Conservation (phyloP, 2,797 vertebrate genomes). For the Rhinatrema bivittatum region DNA sequence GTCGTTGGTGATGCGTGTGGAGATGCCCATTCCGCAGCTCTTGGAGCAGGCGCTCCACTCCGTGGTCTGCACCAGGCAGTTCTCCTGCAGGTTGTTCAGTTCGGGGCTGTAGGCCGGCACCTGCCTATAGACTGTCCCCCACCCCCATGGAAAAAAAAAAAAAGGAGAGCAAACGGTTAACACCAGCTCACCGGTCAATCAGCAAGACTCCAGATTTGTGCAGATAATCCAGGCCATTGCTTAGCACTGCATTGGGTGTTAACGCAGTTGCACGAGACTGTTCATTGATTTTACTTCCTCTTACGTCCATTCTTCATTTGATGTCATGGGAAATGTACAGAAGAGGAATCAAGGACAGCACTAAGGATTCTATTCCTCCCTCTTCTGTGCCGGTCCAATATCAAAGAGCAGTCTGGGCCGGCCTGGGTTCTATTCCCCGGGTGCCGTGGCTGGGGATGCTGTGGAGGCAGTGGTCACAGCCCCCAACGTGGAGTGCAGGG, state of each 20-base stretch:
- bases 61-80: slow-evolving; percentile 68
- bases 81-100: slow-evolving; percentile 48
- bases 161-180: background rate
- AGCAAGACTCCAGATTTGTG: background rate
- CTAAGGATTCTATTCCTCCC: background rate
- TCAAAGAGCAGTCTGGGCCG: background rate
- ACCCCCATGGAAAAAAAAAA: background rate
- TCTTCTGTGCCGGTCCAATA: accelerated
- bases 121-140: slow-evolving; percentile 44
- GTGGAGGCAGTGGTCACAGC: no score
- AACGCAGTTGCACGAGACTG: no score
- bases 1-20: slow-evolving; percentile 60
- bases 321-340: background rate
- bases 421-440: no score
- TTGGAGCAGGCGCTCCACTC: slow-evolving; percentile 62
- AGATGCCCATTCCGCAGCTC: slow-evolving; percentile 64
- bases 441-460: no score
- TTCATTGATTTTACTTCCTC: background rate
- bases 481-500: no score
- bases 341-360: no score
- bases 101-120: slow-evolving; percentile 11
- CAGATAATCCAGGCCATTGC: background rate
- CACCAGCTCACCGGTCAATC: accelerated
- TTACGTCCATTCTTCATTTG: background rate
- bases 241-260: accelerated